A percentile compares a stretch with the other conserved stretches of the same genome.
These are phyloP conservation scores for Dendrocincla fuliginosa DNA, from an alignment of 2,797 vertebrate species.

Conservation along the genomic window DNA sequence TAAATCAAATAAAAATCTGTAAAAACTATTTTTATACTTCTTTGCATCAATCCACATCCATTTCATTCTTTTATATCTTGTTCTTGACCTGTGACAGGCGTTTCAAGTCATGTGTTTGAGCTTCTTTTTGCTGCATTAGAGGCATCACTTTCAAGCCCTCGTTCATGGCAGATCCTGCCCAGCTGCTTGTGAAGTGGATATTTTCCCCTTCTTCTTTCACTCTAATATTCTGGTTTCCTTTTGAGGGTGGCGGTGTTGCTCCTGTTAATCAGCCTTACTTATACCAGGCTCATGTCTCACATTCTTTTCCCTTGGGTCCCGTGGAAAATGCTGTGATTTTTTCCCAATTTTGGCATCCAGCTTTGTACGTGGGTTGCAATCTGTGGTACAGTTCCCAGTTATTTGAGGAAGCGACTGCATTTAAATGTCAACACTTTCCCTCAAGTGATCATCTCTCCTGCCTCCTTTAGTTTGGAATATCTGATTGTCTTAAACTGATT, in stretches of 20 bases:
- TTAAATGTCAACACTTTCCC: constrained; percentile 26
- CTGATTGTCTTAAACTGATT: background rate
- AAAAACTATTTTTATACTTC: background rate
- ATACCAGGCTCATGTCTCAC: background rate
- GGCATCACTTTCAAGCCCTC: background rate
- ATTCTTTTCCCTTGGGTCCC: background rate
- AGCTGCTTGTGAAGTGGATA: background rate
- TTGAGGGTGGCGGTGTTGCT: background rate
- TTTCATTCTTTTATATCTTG: background rate
- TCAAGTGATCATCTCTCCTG: background rate
- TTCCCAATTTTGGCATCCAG: background rate
- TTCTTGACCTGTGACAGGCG: background rate
- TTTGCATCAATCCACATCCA: background rate
- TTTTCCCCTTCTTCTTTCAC: background rate
- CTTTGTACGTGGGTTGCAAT: constrained; percentile 15
- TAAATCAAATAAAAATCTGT: background rate
- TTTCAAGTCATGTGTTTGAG: background rate
- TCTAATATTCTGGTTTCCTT: background rate
- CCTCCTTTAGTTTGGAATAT: background rate
- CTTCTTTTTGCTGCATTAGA: background rate
- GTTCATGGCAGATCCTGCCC: background rate
- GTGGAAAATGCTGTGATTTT: background rate
- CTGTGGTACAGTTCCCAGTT: background rate
- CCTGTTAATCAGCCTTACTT: background rate
- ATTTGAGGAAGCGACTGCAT: constrained; percentile 33